phyloP scores from a whole-genome alignment of 1,140 invertebrate genomes.

The Zaprionus nigranus region DNA sequence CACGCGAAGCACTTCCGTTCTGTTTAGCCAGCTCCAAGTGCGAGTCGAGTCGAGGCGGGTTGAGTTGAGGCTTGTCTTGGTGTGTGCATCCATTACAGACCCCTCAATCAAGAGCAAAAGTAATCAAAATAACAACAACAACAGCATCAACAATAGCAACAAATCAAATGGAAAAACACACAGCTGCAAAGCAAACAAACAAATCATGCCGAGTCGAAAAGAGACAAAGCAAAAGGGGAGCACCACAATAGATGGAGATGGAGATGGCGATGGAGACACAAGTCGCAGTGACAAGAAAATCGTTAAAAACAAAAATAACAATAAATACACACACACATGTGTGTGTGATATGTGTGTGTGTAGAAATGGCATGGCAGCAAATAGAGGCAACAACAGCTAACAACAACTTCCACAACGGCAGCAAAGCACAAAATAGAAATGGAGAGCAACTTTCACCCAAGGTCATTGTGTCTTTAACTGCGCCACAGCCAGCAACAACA shows the following conservation, averaged over 20 bases:
- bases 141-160: constrained; percentile 21
- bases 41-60: neutral
- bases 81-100: constrained; percentile 54
- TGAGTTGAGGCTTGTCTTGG: neutral
- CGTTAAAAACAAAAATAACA: constrained; percentile 68
- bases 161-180: constrained; percentile 49
- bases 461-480: constrained; percentile 84
- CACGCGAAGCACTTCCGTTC: constrained; percentile 73
- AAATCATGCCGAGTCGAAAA: constrained; percentile 42
- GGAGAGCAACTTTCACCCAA: constrained; percentile 84
- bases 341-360: constrained; percentile 11
- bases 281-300: constrained; percentile 57
- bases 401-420: constrained; percentile 29
- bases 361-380: constrained; percentile 27
- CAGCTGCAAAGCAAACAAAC: constrained; percentile 41
- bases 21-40: constrained; percentile 47
- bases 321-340: constrained; percentile 38
- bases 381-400: constrained; percentile 46
- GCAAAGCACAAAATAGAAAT: constrained; percentile 77
- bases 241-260: constrained; percentile 26
- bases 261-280: constrained; percentile 33
- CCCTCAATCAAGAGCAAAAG: constrained; percentile 74
- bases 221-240: constrained; percentile 59
- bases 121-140: constrained; percentile 67
- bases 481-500: constrained; percentile 54